Base-by-base conservation (phyloP, 2,888 invertebrate genomes). In the Antheraea assamensis region DNA sequence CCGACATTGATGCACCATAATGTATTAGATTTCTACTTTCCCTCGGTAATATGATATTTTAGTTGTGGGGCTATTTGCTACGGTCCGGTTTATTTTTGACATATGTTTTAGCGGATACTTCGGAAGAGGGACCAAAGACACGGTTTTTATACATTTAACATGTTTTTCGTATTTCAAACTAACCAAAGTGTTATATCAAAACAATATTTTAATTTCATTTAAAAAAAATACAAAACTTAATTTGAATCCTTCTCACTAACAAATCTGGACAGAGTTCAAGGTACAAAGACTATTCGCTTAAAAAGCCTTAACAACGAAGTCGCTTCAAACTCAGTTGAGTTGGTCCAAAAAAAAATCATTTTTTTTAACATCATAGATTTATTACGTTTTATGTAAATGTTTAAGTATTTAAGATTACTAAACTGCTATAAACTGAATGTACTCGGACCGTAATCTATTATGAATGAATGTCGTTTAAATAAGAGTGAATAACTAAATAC, bases 11-110 rank as follows among this genome's bases (percentile, higher is more conserved):
- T 81, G 79, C 77, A 76, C 78, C 74, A 74, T 78, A 78, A 74
- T 78, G 85, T 81, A 80, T 79, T 80, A 78, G 80, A 81, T 87
- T 87, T 87, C 88, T 84, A 88, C 87, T 90, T 90, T 90, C 89
- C 81, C 85, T 83, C 79, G 75, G 80, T 76, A 82, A 79, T 72
- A 74, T 76, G 78, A 81, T 82, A 79, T 79, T 82, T 81, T 71
- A 77, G 78, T 75, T 73, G 75, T 74, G 72, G 77, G 76, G 75
- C 71, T 71, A 72, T 72, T 75, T 75, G 74, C 71, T 49, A 64
- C 49, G 64, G 61, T 35, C 72, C 64, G 64, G 71, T 74, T 71
- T 71, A 71, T 74, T 74, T 71, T 66, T 74, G 74, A 68, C 66
- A 42, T 71, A 42, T 55, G 71, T 68, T 66, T 66, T 30, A 21